Evolutionary conservation across 2,888 invertebrate genomes (phyloP), one percentile per base, ranked within the genome.

Genomic region (Branchellion lobata): DNA sequence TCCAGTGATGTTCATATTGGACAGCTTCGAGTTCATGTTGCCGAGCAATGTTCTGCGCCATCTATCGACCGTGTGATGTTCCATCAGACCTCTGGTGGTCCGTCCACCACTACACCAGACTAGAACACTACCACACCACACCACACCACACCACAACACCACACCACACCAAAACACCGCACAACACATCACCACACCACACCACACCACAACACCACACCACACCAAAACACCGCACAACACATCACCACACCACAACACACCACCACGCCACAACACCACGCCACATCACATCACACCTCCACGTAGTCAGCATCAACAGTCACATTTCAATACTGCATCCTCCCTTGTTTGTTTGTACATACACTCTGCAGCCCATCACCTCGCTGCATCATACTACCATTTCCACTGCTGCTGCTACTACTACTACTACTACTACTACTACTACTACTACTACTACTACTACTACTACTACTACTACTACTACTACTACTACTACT

Each of bases 401-500:
- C 24, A 68, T 24, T 68, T 14, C 24, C 29, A 68, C 14, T 68
- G 29, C 24, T 68, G 24, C 24, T 68, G 11, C 68, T 72, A 72
- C 33, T 72, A 18, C 72, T 33, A 72, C 33, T 27, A 72, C 31
- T 72, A 27, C 33, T 33, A 27, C 33, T 33, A 72, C 3, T 33
- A 18, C 11, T 72, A 31, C 72, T 72, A 72, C 3, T 33, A 72
- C 33, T 72, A 72, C 72, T 72, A 72, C 33, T 72, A 72, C 72
- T 33, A 72, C 72, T 33, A 72, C 31, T 33, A 72, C 31, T 33
- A 72, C 72, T 72, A 72, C 72, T 74, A 40, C 36, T 74, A 74
- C 11, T 74, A 34, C 27, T 27, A 74, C 27, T 27, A 74, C 47
- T 27, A 74, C 24, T 27, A 74, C n/a, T 40, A 74, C n/a, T 40